These are phyloP conservation scores for Limnodromus scolopaceus DNA, from an alignment of 2,797 vertebrate species.

Conservation along the genomic window DNA sequence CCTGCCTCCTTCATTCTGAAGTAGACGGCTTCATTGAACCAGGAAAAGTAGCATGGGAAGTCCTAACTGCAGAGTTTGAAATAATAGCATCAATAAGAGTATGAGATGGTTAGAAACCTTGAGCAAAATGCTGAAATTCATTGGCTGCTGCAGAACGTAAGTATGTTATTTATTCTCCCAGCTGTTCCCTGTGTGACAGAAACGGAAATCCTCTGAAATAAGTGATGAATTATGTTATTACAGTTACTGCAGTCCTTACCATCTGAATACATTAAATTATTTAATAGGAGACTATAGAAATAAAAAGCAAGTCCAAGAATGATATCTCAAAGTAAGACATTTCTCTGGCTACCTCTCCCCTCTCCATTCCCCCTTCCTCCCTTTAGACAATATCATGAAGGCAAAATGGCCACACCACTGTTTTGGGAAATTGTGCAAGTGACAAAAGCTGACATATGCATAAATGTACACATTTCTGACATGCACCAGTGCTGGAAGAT, in stretches of 20 bases:
- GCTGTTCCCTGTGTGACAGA: neutral
- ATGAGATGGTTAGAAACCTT: neutral
- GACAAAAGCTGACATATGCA: neutral
- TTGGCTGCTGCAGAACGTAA: neutral
- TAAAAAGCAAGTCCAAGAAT: neutral
- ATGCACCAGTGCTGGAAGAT: neutral
- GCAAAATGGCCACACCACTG: neutral
- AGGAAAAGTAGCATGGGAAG: neutral
- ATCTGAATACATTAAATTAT: neutral
- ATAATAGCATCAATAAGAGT: neutral
- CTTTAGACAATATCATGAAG: neutral
- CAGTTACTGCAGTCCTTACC: neutral
- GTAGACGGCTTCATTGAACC: neutral
- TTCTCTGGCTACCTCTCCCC: neutral
- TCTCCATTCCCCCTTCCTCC: neutral
- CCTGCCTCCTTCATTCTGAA: neutral
- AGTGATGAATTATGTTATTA: neutral
- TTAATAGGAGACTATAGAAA: neutral
- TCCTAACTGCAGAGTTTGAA: neutral
- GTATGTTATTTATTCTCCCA: neutral
- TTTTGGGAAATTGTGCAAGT: neutral
- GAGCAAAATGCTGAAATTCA: neutral
- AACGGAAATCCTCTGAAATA: neutral
- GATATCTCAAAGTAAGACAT: neutral
- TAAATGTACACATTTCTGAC: neutral